Base-by-base conservation (phyloP, 2,888 invertebrate genomes). In the Slavum lentiscoides region DNA sequence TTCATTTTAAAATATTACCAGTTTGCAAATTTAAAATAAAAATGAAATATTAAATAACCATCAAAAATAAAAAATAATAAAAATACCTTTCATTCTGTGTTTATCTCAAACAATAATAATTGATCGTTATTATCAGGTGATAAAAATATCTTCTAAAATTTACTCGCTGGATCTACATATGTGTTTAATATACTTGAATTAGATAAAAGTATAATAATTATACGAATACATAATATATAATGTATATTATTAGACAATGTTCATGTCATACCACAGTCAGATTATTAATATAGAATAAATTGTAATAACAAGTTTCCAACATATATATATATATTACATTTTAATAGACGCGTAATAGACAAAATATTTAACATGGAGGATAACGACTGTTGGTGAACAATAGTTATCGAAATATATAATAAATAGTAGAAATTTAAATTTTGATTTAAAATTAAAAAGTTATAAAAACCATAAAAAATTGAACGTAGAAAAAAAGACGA, bases 381-480 rank as follows among this genome's bases (percentile, higher is more conserved):
- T 58, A 66, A 66, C 11, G 13, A 49, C 17, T 64, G 6, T 30
- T 55, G 17, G 30, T 55, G 66, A 75, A 58, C 66, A 58, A 55
- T 58, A 66, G 6, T 55, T 43, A 64, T 74, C 53, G 9, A 67
- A 67, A 75, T 53, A 75, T 53, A 58, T 58, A 64, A 49, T 8
- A 19, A 19, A 19, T 49, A 64, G 23, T 7, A 66, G 55, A 17
- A 64, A 67, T 75, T 58, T 17, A 66, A 67, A 39, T 67, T 66
- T 58, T 58, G 55, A 75, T 75, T 75, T 19, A 55, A 21, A 66
- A 58, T 23, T 39, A 55, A 39, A 61, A 67, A 75, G 43, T 75
- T 75, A 68, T 72, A 77, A 82, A 83, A 76, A 74, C 77, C 81
- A 81, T 84, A 83, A 75, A 82, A 81, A 82, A 75, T 37, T 68